Conservation (phyloP, 2,888 invertebrate genomes). For the Mallateleia sp. region DNA sequence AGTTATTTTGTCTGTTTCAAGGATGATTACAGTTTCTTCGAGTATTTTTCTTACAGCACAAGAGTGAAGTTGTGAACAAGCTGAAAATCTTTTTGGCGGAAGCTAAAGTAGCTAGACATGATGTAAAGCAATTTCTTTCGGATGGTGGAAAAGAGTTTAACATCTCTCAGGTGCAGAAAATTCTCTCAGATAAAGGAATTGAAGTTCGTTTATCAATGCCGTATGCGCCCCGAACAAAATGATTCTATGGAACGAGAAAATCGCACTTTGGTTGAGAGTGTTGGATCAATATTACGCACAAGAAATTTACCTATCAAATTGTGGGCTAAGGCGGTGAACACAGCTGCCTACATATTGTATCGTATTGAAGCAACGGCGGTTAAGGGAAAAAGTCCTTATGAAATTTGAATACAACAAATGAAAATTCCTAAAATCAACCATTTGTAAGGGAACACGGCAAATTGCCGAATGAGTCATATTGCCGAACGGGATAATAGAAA, state of each 20-base stretch:
- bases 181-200: constrained; percentile 34
- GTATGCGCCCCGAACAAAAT: constrained; percentile 43
- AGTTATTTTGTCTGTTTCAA: constrained; percentile 76
- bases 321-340: constrained; percentile 80
- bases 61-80: constrained; percentile 63
- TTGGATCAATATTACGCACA: constrained; percentile 23
- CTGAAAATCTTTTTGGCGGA: constrained; percentile 69
- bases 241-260: constrained; percentile 45
- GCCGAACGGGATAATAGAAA: too few species aligned
- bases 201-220: constrained; percentile 26
- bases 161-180: not conserved
- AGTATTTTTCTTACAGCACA: constrained; percentile 68
- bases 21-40: constrained; percentile 68
- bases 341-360: constrained; percentile 79
- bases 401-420: constrained; percentile 70
- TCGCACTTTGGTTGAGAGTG: constrained; percentile 39
- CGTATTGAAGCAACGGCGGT: constrained; percentile 80
- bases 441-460: too few species aligned
- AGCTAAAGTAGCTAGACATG: constrained; percentile 43
- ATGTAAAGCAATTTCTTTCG: constrained; percentile 2
- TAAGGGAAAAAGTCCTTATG: constrained; percentile 80
- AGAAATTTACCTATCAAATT: constrained; percentile 23
- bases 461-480: too few species aligned
- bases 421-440: too few species aligned
- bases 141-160: constrained; percentile 45